Evolutionary conservation across 2,113 vertebrate species (phyloP).

Genomic region (Psephotus haematonotus): DNA sequence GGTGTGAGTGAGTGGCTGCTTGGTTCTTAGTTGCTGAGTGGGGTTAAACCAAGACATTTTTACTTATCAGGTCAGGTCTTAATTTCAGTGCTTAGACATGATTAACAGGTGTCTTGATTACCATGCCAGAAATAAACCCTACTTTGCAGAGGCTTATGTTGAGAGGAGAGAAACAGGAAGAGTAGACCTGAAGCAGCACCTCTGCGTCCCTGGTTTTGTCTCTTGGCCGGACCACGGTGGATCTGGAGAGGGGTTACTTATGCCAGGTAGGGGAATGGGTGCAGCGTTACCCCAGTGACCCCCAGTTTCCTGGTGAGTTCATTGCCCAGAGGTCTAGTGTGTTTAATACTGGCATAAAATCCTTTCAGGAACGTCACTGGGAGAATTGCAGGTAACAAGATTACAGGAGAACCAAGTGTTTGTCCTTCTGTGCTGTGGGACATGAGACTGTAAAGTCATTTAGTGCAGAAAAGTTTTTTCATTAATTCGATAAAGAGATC

Average conservation of each 20-base stretch:
- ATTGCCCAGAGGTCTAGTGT: not conserved
- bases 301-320: not conserved
- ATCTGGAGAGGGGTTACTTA: not conserved
- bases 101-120: not conserved
- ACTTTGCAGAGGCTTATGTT: not conserved
- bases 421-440: not conserved
- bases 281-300: not conserved
- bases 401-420: rapidly evolving
- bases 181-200: not conserved
- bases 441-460: not conserved
- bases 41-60: not conserved
- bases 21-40: not conserved
- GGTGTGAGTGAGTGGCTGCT: not conserved
- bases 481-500: not conserved
- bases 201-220: not conserved
- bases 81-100: not conserved
- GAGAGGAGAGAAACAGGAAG: not conserved
- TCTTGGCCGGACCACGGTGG: rapidly evolving
- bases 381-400: rapidly evolving
- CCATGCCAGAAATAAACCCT: not conserved
- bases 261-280: not conserved
- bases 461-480: not conserved
- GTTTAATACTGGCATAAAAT: rapidly evolving
- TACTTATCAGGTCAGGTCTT: not conserved
- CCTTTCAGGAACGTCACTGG: rapidly evolving